Percentiles rank a stretch among this genome's conserved stretches.
These are phyloP conservation scores for Macrophya annulata DNA, from an alignment of 2,888 invertebrate species.

Conservation along the genomic window DNA sequence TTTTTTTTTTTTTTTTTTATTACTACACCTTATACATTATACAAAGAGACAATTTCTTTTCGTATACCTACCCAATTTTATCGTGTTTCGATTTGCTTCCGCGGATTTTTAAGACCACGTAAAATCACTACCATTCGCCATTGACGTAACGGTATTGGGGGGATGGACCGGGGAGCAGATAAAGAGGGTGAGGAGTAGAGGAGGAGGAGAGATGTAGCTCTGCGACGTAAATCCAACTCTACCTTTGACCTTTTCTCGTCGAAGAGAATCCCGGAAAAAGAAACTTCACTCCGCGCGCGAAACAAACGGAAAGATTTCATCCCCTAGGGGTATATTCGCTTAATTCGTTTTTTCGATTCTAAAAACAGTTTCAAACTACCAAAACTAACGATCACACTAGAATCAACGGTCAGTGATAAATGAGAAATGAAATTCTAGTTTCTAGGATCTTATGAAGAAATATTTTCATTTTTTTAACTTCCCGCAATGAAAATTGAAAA, in stretches of 20 bases:
- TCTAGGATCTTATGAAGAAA: background rate
- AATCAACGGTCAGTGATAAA: background rate
- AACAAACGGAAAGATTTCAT: conserved; percentile 31
- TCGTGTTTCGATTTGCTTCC: conserved; percentile 22
- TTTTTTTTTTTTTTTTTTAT: background rate
- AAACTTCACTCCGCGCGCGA: background rate
- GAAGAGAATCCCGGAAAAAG: background rate
- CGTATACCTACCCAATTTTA: conserved; percentile 13
- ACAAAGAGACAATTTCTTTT: background rate
- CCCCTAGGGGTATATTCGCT: background rate
- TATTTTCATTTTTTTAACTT: too few relatives aligned
- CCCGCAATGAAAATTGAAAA: too few relatives aligned
- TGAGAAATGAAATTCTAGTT: background rate
- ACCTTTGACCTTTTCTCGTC: conserved; percentile 42
- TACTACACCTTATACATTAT: background rate
- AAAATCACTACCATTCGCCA: conserved; percentile 41
- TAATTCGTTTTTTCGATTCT: background rate
- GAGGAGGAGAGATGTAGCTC: conserved; percentile 26
- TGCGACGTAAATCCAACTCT: conserved; percentile 18
- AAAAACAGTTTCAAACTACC: conserved; percentile 6
- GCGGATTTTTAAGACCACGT: conserved; percentile 23
- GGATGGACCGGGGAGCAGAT: background rate
- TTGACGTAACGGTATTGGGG: conserved; percentile 36
- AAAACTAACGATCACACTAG: background rate
- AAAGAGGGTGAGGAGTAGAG: background rate